Evolutionary conservation across 2,113 vertebrate genomes (phyloP).

Genomic region (Ursus arctos): DNA sequence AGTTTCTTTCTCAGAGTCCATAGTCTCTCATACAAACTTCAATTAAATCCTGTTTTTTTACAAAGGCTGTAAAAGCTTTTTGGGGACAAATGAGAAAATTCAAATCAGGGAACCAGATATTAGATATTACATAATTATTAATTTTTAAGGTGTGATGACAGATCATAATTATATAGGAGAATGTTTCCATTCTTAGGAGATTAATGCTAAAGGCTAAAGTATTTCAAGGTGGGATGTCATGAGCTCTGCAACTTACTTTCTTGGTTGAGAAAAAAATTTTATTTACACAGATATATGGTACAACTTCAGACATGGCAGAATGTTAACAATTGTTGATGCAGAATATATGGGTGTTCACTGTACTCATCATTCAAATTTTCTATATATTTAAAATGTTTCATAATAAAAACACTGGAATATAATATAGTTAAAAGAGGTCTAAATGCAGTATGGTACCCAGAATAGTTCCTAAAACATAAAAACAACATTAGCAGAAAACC

Average conservation of each 20-base stretch:
- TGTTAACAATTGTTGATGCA: background rate
- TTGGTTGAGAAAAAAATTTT: background rate
- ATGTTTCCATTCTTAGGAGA: background rate
- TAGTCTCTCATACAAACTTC: background rate
- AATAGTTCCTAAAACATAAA: background rate
- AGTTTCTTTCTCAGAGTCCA: no score
- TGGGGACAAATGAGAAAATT: background rate
- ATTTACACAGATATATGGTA: background rate
- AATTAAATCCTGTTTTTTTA: background rate
- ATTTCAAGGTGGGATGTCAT: background rate
- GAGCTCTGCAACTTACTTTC: background rate
- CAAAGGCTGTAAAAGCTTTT: background rate
- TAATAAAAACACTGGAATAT: background rate
- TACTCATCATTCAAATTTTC: slow-evolving; percentile 1
- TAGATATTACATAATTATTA: background rate
- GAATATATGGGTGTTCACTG: background rate
- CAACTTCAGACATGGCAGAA: background rate
- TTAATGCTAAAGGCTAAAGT: background rate
- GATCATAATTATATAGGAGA: background rate
- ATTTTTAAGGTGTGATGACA: background rate
- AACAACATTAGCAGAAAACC: background rate
- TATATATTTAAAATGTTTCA: background rate
- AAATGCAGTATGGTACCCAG: background rate
- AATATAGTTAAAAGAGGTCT: background rate
- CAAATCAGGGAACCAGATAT: slow-evolving; percentile 14